phyloP scores from a whole-genome alignment of 2,797 vertebrate species.

The Zenarchopterus dispar region DNA sequence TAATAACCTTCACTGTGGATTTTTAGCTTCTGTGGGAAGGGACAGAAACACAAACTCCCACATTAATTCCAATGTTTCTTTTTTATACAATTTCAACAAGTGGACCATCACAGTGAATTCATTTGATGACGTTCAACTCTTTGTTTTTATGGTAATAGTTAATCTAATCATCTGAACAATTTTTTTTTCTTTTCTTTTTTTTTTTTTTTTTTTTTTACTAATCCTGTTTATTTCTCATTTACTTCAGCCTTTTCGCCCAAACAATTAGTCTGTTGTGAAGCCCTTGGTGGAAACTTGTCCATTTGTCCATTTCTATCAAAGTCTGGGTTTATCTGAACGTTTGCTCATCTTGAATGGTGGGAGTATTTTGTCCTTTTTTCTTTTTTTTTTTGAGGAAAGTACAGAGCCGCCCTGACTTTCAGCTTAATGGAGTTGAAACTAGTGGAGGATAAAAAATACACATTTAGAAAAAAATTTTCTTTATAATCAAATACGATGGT shows the following conservation, averaged over 20 bases:
- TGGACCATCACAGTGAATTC: slow-evolving; percentile 36
- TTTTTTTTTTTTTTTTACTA: slow-evolving; percentile 29
- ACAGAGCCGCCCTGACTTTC: slow-evolving; percentile 6
- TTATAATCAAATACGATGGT: too few relatives aligned
- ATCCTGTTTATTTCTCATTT: slow-evolving; percentile 53
- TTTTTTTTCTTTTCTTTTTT: slow-evolving; percentile 16
- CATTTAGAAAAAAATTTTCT: too few relatives aligned
- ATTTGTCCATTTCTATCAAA: slow-evolving; percentile 9
- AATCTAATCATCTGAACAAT: slow-evolving; percentile 31
- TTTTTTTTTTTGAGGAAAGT: not conserved
- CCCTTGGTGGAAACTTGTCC: slow-evolving; percentile 4
- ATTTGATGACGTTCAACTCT: slow-evolving; percentile 38
- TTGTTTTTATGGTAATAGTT: slow-evolving; percentile 46
- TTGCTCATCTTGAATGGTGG: not conserved
- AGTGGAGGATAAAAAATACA: too few relatives aligned
- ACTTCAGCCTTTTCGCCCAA: slow-evolving; percentile 30
- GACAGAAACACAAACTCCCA: slow-evolving; percentile 1
- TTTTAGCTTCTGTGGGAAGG: not conserved
- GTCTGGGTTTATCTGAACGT: not conserved
- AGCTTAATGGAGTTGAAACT: not conserved
- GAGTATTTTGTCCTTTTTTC: too few relatives aligned
- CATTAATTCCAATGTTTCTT: slow-evolving; percentile 24
- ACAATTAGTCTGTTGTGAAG: slow-evolving; percentile 39
- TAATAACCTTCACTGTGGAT: not conserved
- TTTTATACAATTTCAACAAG: slow-evolving; percentile 23